Conservation (phyloP, 1,140 invertebrate genomes). For the Branchinecta lynchi region DNA sequence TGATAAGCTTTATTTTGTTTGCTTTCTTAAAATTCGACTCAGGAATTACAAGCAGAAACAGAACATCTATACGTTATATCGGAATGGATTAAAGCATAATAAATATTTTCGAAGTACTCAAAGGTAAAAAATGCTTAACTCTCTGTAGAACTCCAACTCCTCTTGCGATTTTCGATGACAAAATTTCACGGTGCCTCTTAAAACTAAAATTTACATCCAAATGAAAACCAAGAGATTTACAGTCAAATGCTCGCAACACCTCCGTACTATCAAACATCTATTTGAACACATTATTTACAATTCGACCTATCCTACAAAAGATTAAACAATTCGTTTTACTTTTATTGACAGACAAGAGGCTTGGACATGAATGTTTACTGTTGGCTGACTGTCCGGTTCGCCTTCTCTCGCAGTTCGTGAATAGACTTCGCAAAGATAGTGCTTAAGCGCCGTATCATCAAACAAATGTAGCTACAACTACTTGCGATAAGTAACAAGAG, state of each 20-base stretch:
- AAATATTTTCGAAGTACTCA: conserved; percentile 10
- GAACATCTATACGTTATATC: conserved; percentile 6
- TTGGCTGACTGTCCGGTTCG: too few species aligned
- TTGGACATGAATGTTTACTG: background rate
- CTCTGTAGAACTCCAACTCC: background rate
- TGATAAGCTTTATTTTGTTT: conserved; percentile 1
- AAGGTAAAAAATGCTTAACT: conserved; percentile 2
- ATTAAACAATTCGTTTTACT: conserved; percentile 7
- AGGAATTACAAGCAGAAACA: conserved; percentile 1
- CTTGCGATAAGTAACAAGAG: too few species aligned
- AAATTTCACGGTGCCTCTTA: conserved; percentile 3
- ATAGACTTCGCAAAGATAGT: background rate
- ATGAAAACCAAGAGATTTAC: background rate
- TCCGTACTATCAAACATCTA: conserved; percentile 4
- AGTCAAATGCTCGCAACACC: background rate
- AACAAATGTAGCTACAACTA: background rate
- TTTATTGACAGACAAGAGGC: conserved; percentile 6
- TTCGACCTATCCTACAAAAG: conserved; percentile 10
- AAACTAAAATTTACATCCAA: background rate
- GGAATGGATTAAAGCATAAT: conserved; percentile 10
- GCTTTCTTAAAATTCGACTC: conserved; percentile 10
- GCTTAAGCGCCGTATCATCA: conserved; percentile 9
- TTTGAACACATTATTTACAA: too few species aligned
- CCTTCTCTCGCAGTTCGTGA: background rate
- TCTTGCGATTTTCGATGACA: conserved; percentile 1